Conservation (phyloP, 1,140 invertebrate genomes). For the Diachasma alloeum region DNA sequence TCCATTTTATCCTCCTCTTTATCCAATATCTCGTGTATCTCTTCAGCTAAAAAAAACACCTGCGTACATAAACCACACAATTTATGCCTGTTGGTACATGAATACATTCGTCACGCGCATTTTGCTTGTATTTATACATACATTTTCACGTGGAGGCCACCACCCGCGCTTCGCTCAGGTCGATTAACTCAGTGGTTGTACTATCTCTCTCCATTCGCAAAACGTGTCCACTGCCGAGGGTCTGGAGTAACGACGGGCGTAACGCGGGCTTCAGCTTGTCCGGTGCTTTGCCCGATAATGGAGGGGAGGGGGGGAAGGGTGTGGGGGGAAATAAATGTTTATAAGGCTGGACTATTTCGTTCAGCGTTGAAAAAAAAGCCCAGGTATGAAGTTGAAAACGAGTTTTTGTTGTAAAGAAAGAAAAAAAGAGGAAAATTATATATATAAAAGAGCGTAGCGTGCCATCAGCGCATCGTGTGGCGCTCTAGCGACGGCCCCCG, state of each 20-base stretch:
- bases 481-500: background rate
- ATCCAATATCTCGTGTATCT: conserved; percentile 15
- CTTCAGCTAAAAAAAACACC: background rate
- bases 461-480: conserved; percentile 1
- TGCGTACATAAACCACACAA: conserved; percentile 14
- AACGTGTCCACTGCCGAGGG: background rate
- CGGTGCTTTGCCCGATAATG: conserved; percentile 1
- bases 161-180: background rate
- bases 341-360: background rate
- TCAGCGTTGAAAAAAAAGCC: background rate
- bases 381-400: background rate
- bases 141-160: background rate
- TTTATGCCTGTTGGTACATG: conserved; percentile 18
- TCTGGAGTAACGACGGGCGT: background rate
- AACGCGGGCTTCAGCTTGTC: background rate
- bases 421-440: background rate
- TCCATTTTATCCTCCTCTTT: conserved; percentile 6
- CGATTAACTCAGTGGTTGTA: conserved; percentile 11
- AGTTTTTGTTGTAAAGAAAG: background rate
- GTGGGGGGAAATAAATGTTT: background rate
- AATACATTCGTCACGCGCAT: conserved; percentile 26
- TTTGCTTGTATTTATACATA: conserved; percentile 14
- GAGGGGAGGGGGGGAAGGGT: background rate
- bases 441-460: background rate
- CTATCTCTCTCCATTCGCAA: background rate